These are phyloP conservation scores for Acridotheres tristis DNA, from an alignment of 2,797 vertebrate species.

Conservation along the genomic window DNA sequence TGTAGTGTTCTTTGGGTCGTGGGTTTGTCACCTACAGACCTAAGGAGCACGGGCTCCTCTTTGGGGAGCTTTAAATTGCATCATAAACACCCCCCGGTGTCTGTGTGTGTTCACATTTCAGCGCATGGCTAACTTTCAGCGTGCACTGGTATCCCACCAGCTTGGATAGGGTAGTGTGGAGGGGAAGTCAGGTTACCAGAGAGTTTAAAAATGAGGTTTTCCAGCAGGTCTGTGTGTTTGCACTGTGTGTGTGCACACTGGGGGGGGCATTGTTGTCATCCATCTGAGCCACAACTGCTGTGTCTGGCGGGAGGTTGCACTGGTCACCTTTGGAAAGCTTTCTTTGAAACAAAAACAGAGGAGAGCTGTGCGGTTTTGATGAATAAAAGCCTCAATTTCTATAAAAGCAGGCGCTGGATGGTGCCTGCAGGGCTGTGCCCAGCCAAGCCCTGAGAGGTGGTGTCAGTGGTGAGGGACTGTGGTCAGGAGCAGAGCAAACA, in stretches of 20 bases:
- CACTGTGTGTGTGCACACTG: neutral
- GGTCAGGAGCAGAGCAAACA: neutral
- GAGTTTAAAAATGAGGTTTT: neutral
- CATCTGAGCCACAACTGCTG: neutral
- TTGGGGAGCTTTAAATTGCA: neutral
- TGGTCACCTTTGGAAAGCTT: neutral
- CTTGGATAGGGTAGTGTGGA: neutral
- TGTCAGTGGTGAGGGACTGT: neutral
- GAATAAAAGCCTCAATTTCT: neutral
- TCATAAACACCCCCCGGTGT: neutral
- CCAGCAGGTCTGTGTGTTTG: neutral
- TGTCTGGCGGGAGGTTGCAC: neutral
- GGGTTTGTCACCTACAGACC: neutral
- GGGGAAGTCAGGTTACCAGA: neutral
- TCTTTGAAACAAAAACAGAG: neutral
- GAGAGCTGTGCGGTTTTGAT: neutral
- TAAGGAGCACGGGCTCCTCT: neutral
- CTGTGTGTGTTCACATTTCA: neutral
- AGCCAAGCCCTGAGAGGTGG: neutral
- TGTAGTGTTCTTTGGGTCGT: neutral
- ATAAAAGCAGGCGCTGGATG: neutral
- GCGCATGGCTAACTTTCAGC: neutral
- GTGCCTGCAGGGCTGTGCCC: neutral
- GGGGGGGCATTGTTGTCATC: neutral
- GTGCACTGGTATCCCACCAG: accelerated